Base-by-base conservation (phyloP, 2,797 vertebrate species). In the Falco novaeseelandiae region DNA sequence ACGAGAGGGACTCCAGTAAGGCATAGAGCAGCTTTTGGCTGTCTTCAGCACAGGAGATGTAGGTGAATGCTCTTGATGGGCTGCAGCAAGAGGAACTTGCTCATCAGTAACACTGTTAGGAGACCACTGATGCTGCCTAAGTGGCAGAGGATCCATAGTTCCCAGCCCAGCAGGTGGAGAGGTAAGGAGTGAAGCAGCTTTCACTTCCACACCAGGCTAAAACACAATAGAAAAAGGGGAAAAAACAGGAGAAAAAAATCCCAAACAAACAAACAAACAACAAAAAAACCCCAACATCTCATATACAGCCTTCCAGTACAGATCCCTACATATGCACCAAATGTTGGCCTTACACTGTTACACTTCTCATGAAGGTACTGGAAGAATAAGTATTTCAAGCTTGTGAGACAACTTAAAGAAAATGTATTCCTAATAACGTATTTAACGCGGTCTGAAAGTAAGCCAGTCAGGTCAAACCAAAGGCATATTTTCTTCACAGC, bases 61-160 rank as follows among this genome's bases (percentile, higher is more conserved):
- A 73, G 71, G 30, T 36, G 93, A 79, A 85, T 6, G 55, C 25
- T 96, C 93, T 57, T 62, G 90, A 88, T 34, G 55, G 61, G 82
- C 70, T 27, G 96, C 93, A 85, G 83, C 91, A 89, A 90, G 71
- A 96, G 63, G 65, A 58, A 82, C n/a, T 81, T 72, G 83, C 42
- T 83, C 62, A 72, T 83, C 57, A 85, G 72, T 62, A 81, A 46
- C 72, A 38, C 32, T 19, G 19, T 92, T 81, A 72, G 16, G 77
- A 77, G 66, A 58, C 91, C 97, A 95, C 51, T 76, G 91, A 80
- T 98, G 98, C 82, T 98, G 98, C 65, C 98, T 97, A 87, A 99
- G 90, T 52, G 98, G 99, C 73, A 99, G 85, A 38, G 98, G 98
- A 96, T 99, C 99, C 61, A 97, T n/a, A 32, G 99, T 98, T 92